Conservation (phyloP, 1,140 invertebrate genomes). For the Bombus sylvicola region DNA sequence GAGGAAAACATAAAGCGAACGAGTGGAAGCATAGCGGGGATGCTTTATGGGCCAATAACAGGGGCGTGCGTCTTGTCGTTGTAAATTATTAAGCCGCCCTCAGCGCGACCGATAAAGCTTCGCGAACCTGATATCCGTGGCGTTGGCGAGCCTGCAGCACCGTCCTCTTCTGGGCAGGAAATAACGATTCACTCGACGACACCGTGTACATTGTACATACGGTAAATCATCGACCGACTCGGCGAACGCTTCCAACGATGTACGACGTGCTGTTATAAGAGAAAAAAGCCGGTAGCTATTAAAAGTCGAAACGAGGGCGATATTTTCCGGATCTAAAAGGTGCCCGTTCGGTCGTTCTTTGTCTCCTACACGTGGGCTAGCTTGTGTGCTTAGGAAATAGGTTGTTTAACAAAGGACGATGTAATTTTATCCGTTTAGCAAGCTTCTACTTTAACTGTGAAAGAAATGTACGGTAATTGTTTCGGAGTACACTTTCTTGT, state of each 20-base stretch:
- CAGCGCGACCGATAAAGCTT: constrained; percentile 56
- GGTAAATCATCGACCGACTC: constrained; percentile 52
- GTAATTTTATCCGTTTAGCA: not conserved
- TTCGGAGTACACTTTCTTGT: too few species aligned
- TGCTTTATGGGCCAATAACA: constrained; percentile 79
- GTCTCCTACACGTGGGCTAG: not conserved
- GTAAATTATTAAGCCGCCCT: constrained; percentile 75
- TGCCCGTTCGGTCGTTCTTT: not conserved
- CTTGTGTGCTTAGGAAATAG: not conserved
- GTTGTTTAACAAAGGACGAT: not conserved
- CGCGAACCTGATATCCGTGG: constrained; percentile 46
- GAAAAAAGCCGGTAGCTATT: not conserved
- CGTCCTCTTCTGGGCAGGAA: constrained; percentile 14
- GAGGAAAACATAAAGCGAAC: constrained; percentile 46
- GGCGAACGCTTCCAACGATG: not conserved
- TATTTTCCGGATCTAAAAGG: not conserved
- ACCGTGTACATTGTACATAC: constrained; percentile 27
- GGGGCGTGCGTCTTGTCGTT: constrained; percentile 73
- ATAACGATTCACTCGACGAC: constrained; percentile 61
- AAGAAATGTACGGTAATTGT: too few species aligned
- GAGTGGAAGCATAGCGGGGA: constrained; percentile 47
- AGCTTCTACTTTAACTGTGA: not conserved
- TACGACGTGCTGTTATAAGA: not conserved
- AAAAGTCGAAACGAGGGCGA: not conserved
- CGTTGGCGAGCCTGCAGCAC: not conserved